phyloP scores from a whole-genome alignment of 1,140 invertebrate species.

The Melanaphis sacchari region DNA sequence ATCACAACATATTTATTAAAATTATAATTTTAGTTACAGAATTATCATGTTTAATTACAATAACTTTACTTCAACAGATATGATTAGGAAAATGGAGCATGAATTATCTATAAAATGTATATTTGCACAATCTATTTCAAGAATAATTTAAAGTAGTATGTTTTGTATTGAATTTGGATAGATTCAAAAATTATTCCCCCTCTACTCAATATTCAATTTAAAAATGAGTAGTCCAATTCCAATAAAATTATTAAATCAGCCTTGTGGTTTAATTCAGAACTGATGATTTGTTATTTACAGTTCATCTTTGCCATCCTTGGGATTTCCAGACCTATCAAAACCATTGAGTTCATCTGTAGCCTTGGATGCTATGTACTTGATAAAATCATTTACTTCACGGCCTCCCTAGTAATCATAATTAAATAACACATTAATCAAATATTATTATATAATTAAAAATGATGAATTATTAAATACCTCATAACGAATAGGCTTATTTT shows the following conservation, averaged over 20 bases:
- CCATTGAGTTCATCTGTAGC: constrained; percentile 87
- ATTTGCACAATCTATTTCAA: neutral
- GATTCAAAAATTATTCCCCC: neutral
- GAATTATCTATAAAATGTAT: constrained; percentile 37
- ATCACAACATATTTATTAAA: constrained; percentile 57
- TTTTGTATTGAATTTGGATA: neutral
- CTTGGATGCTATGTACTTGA: constrained; percentile 95
- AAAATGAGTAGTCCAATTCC: constrained; percentile 31
- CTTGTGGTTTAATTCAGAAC: constrained; percentile 48
- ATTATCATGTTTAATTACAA: constrained; percentile 18
- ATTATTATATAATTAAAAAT: neutral
- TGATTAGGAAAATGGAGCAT: constrained; percentile 37
- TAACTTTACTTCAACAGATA: neutral
- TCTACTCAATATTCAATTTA: neutral
- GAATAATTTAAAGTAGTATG: constrained; percentile 20
- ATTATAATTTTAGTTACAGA: constrained; percentile 47
- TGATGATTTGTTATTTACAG: constrained; percentile 68
- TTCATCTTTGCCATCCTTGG: constrained; percentile 77
- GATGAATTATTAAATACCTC: constrained; percentile 70
- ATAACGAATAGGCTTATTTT: constrained; percentile 85
- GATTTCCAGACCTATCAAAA: constrained; percentile 87
- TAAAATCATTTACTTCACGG: constrained; percentile 91
- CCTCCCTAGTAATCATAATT: constrained; percentile 74
- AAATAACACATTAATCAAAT: constrained; percentile 16
- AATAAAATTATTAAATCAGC: constrained; percentile 55